phyloP scores from a whole-genome alignment of 2,797 vertebrate genomes.

The Spinus pinus region DNA sequence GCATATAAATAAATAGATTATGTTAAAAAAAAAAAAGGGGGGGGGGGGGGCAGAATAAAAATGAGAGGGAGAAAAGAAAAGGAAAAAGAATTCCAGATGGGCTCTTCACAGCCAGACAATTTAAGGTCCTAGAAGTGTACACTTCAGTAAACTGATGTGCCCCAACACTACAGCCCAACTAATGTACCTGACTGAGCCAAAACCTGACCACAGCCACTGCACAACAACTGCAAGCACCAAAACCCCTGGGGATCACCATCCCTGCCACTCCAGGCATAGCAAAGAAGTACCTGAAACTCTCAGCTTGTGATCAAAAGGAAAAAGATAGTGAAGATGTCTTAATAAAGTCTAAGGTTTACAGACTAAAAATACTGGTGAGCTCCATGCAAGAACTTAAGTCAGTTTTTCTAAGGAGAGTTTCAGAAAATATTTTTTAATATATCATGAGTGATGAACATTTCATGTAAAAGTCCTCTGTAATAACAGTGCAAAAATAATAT shows the following conservation, averaged over 20 bases:
- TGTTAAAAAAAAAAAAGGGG: accelerated
- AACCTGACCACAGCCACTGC: background rate
- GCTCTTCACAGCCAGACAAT: background rate
- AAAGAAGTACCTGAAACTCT: background rate
- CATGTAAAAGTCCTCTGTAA: background rate
- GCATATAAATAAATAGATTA: background rate
- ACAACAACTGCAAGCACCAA: background rate
- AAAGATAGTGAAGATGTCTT: background rate
- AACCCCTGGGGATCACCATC: background rate
- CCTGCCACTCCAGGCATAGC: background rate
- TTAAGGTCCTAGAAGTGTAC: background rate
- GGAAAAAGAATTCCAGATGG: background rate
- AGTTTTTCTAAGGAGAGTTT: background rate
- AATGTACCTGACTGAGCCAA: background rate
- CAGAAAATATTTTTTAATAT: background rate
- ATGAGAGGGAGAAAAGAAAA: accelerated
- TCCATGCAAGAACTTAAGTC: background rate
- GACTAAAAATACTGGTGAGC: background rate
- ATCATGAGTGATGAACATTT: background rate
- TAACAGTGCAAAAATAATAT: background rate
- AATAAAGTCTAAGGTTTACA: background rate
- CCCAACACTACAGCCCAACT: background rate
- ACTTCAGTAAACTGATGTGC: background rate
- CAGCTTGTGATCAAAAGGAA: background rate
- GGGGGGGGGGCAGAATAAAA: accelerated